Conservation (phyloP, 2,888 invertebrate species). For the Onchidella celtica region DNA sequence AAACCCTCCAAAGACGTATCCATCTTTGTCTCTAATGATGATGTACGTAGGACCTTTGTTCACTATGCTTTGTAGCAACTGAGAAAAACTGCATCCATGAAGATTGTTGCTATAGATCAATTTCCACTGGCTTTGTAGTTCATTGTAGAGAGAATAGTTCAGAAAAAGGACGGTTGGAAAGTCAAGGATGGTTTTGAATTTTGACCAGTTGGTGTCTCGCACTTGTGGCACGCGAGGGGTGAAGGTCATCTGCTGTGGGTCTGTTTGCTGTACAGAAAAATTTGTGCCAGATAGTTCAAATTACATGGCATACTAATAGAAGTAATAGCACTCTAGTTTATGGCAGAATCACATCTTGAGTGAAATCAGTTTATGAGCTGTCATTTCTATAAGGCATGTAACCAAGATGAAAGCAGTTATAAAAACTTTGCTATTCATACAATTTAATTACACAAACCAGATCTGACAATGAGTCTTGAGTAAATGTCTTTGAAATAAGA, state of each 20-base stretch:
- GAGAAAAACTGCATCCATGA: conserved; percentile 91
- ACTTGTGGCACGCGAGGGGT: conserved; percentile 60
- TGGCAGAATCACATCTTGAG: no score
- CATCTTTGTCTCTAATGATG: conserved; percentile 87
- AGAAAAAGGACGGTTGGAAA: conserved; percentile 80
- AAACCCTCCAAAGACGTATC: conserved; percentile 94
- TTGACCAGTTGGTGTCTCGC: conserved; percentile 66
- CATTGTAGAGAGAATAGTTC: conserved; percentile 88
- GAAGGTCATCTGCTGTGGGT: conserved; percentile 47
- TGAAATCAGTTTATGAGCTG: no score
- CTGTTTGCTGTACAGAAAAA: conserved; percentile 59
- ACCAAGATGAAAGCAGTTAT: no score
- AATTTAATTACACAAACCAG: no score
- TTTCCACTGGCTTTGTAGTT: conserved; percentile 90
- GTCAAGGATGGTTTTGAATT: conserved; percentile 67
- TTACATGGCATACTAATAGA: not conserved
- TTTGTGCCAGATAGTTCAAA: conserved; percentile 24
- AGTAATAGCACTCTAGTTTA: not conserved
- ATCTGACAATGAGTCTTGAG: no score
- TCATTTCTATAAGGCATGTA: no score
- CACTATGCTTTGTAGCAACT: conserved; percentile 79
- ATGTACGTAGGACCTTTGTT: conserved; percentile 85
- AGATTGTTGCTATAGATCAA: conserved; percentile 85
- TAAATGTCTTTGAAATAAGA: no score
- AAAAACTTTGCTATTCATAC: no score